These are phyloP conservation scores for Kryphioiulus occultus DNA, from an alignment of 2,888 invertebrate species.

Conservation along the genomic window DNA sequence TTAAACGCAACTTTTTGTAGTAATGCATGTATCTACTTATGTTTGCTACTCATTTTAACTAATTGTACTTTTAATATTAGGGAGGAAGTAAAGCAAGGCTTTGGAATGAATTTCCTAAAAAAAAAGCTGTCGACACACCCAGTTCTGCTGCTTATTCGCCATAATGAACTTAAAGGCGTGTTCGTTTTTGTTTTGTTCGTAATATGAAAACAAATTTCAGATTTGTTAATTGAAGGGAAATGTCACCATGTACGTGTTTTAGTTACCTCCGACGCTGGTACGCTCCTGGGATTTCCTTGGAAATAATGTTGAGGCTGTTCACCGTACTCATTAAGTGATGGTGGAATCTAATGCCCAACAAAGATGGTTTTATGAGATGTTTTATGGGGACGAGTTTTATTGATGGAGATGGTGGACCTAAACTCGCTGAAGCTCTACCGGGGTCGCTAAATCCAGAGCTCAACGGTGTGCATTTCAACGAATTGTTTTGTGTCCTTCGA, in stretches of 20 bases:
- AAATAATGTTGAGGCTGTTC: not conserved
- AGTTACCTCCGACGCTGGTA: not conserved
- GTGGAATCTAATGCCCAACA: not conserved
- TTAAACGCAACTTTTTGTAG: too few relatives aligned
- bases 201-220: not conserved
- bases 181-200: not conserved
- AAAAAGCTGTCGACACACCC: too few relatives aligned
- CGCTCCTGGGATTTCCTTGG: not conserved
- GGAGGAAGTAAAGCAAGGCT: too few relatives aligned
- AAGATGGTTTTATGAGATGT: slow-evolving; percentile 11
- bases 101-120: too few relatives aligned
- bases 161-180: not conserved
- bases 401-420: not conserved
- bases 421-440: not conserved
- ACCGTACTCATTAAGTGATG: slow-evolving; percentile 28
- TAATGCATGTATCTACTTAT: too few relatives aligned
- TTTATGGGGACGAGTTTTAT: slow-evolving; percentile 18
- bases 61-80: too few relatives aligned
- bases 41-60: too few relatives aligned
- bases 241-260: not conserved
- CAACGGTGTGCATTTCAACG: not conserved
- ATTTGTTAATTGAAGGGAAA: not conserved
- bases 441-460: not conserved
- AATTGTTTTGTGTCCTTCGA: not conserved
- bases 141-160: too few relatives aligned